phyloP scores from a whole-genome alignment of 1,140 invertebrate genomes.

The Druon quercuslanigerum region DNA sequence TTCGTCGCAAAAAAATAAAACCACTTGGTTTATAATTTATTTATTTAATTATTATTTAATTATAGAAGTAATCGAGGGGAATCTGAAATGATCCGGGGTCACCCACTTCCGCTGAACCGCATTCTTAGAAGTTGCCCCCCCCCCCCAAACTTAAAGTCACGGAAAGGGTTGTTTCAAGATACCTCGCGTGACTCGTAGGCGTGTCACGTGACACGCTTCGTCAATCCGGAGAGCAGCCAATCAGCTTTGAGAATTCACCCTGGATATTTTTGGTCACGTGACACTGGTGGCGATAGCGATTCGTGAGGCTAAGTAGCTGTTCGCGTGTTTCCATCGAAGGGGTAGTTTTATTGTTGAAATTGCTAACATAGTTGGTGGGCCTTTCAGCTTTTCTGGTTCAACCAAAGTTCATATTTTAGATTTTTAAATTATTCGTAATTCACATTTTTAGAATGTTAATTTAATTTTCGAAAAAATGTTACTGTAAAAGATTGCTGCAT shows the following conservation, averaged over 20 bases:
- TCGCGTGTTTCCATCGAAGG: conserved; percentile 59
- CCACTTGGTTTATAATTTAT: no score
- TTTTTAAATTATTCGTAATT: neutral
- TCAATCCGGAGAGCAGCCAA: conserved; percentile 60
- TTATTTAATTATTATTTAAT: no score
- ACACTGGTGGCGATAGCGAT: conserved; percentile 60
- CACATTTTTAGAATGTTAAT: neutral
- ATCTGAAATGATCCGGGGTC: no score
- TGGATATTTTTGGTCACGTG: conserved; percentile 66
- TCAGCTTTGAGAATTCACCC: conserved; percentile 63
- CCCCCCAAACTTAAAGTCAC: no score
- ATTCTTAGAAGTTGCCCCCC: no score
- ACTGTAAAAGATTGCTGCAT: neutral
- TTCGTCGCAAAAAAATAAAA: no score
- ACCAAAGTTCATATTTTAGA: neutral
- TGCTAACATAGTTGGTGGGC: neutral
- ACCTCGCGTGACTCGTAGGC: conserved; percentile 68
- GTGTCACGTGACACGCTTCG: conserved; percentile 66
- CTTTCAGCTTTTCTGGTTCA: conserved; percentile 25
- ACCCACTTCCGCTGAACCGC: no score
- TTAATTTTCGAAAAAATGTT: neutral
- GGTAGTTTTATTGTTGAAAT: conserved; percentile 39
- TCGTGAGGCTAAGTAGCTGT: conserved; percentile 65
- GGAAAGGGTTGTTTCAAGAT: conserved; percentile 47
- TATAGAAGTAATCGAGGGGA: no score